Evolutionary conservation across 2,797 vertebrate genomes (phyloP), one percentile per base, ranked within the genome.

Genomic region (Tolypeutes matacus): DNA sequence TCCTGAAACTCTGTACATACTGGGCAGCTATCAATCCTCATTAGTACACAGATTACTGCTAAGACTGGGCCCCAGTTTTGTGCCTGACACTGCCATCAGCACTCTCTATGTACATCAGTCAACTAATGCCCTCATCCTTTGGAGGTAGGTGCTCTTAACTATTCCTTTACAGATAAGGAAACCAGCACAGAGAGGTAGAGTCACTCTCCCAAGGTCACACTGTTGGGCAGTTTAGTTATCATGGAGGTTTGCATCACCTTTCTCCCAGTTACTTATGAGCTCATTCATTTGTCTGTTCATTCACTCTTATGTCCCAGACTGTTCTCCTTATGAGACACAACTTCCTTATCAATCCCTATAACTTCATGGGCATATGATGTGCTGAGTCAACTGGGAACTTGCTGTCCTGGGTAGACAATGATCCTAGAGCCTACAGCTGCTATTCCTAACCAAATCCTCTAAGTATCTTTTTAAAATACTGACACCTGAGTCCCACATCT

Each of bases 371-470:
- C 42, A 46, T 56, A 77, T 11, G 46, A 42, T 0, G 3, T 0
- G 0, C 58, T 34, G 2, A 5, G n/a, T 13, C 51, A 5, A 23
- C 0, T 7, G 5, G 0, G 13, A 18, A 62, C 3, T 2, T 29
- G 29, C 17, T 58, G 5, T 39, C 18, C 18, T 49, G 56, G 51
- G 21, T 23, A 31, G 21, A 31, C 9, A 8, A 1, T 2, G 72
- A 14, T 34, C 17, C 8, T 7, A 29, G 31, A 75, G 23, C 5
- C 7, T 34, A 84, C 0, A 0, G 34, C 14, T 58, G 4, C 13
- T 9, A 4, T 39, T 20, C 5, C 73, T 7, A 58, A 27, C n/a
- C 20, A n/a, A 53, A 13, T 51, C 27, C 42, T 49, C 69, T 25
- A 15, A 31, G 25, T 17, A 25, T 27, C 29, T 92, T 89, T 60